Percentiles rank a stretch among this genome's conserved stretches.
These are phyloP conservation scores for Trissonchulus latispiculum DNA, from an alignment of 2,888 invertebrate species.

Conservation along the genomic window DNA sequence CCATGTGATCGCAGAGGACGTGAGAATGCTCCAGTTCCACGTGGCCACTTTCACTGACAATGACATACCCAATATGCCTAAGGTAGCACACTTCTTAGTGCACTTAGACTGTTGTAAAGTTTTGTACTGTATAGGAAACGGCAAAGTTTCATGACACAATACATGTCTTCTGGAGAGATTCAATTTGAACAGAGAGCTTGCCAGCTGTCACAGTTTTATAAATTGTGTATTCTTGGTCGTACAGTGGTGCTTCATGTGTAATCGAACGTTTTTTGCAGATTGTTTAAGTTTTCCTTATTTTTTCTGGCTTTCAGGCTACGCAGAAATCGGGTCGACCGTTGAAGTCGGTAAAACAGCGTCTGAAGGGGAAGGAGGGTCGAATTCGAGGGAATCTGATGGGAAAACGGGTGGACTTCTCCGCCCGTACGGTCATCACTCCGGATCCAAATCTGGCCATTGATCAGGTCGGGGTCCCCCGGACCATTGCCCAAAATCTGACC, in stretches of 20 bases:
- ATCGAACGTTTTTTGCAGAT: too few relatives aligned
- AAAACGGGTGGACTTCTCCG: constrained; percentile 98
- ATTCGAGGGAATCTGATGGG: constrained; percentile 99
- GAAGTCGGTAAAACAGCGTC: constrained; percentile 87
- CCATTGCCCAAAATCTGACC: constrained; percentile 96
- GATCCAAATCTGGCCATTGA: constrained; percentile 59
- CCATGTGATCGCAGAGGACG: constrained; percentile 90
- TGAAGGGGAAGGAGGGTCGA: constrained; percentile 95
- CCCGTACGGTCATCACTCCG: constrained; percentile 72
- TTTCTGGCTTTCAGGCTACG: constrained; percentile 69
- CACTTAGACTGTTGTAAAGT: background rate
- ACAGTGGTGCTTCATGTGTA: too few relatives aligned
- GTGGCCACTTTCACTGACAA: constrained; percentile 96
- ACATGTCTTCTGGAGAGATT: background rate
- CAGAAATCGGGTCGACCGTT: constrained; percentile 97
- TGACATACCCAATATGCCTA: constrained; percentile 93
- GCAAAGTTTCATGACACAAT: background rate
- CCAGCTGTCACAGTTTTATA: too few relatives aligned
- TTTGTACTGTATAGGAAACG: background rate
- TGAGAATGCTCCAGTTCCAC: constrained; percentile 94
- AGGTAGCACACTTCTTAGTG: constrained; percentile 33
- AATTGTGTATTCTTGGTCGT: too few relatives aligned
- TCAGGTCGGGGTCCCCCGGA: constrained; percentile 93
- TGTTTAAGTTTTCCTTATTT: too few relatives aligned
- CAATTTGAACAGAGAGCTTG: background rate